Evolutionary conservation across 2,113 vertebrate genomes (phyloP), one percentile per base, ranked within the genome.

Genomic region (Dipodomys merriami): DNA sequence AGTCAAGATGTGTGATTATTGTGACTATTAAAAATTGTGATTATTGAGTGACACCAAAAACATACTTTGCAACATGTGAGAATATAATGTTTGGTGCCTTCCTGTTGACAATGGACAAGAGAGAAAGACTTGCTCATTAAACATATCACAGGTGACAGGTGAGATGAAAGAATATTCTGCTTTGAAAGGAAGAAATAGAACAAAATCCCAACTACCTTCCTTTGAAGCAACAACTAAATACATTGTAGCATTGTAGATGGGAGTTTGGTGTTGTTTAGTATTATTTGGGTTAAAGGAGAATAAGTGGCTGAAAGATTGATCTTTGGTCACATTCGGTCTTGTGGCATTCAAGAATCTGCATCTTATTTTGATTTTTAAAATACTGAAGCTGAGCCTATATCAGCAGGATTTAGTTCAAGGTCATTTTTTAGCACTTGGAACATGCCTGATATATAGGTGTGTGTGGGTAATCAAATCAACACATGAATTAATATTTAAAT

Each of bases 281-380:
- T 30, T 57, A 29, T 74, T 69, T 84, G 57, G 53, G 35, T 39
- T 20, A 33, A 74, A 80, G 25, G 74, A 80, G 30, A 80, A 44
- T 7, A 22, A 74, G 86, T 0, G 20, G 3, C 1, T 30, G 68
- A 22, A 23, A 35, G 49, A 68, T 69, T 44, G 44, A 74, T 35
- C 60, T 78, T 77, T 84, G 78, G 27, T 72, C 19, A 49, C 49
- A 39, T n/a, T 74, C 33, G 86, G 72, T 69, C 77, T 91, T 3
- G 6, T 5, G 19, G 49, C 46, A 64, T 90, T 67, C 73, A 57
- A 92, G 92, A 77, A 69, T 4, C 33, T 64, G 16, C 76, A 68
- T 46, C 77, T 64, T 90, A n/a, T 19, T 84, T 72, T 68, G 82
- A 76, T 83, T 93, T 89, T 83, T 83, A 39, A 88, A 91, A 91